Evolutionary conservation across 1,140 invertebrate genomes (phyloP), one percentile per base, ranked within the genome.

Genomic region (Bradysia coprophila): DNA sequence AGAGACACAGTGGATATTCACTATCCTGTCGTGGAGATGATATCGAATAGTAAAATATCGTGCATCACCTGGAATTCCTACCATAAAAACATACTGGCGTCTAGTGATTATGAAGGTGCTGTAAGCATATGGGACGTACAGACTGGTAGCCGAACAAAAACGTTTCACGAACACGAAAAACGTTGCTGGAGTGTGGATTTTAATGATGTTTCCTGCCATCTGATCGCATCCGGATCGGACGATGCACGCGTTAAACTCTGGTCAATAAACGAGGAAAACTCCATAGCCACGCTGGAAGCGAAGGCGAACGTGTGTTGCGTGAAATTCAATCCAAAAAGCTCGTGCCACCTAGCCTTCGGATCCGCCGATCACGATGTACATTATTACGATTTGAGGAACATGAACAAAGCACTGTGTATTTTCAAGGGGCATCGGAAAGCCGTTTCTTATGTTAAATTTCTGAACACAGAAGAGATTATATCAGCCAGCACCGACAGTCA

Each of bases 101-200:
- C 87, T n/a, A 85, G 85, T 46, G 91, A 96, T 65, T 96, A 96
- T 62, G 91, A 95, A 63, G 91, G 91, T 19, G 87, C 80, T 1
- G 89, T 96, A 0, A 82, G 81, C 5, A 73, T 96, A 13, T 96
- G 92, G 92, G 92, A 97, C 66, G 85, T 85, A 1, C 74, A 73
- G 18, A 84, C 80, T 1, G 78, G 76, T n/a, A 72, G 80, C 49
- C 69, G 68, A 49, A 81, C 73, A 4, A 75, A 78, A 48, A 72
- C 72, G 21, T 81, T 80, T 54, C 74, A 90, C 57, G 91, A 96
- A 61, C 92, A 96, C 62, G 90, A 96, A 59, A 95, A 94, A 59
- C 66, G 91, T 40, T 93, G 89, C 58, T 97, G 92, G 92, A 90
- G 85, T 48, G 90, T 97, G 9, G 90, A 96, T 65, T 96, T 95